Base-by-base conservation (phyloP, 2,797 vertebrate genomes). In the Pipistrellus kuhlii region DNA sequence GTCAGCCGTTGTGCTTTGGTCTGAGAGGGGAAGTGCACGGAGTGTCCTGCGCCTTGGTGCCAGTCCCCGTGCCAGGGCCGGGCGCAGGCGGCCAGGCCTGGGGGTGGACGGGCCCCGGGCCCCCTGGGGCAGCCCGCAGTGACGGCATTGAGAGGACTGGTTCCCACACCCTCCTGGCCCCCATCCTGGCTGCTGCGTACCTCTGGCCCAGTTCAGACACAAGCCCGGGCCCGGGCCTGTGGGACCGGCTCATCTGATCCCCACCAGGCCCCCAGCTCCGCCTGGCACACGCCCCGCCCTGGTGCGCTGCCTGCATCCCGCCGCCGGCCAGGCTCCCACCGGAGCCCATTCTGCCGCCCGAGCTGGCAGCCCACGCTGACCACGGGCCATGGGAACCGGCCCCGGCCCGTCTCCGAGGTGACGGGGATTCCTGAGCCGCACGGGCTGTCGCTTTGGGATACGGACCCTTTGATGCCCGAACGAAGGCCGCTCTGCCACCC, bases 131-230 rank as follows among this genome's bases (percentile, higher is more conserved):
- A 0, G 9, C 17, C 77, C 21, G 25, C 18, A 1, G 1, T 32
- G 46, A 0, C 7, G 2, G 6, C 1, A 5, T 20, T 21, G 27
- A 48, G 30, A 51, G 4, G 12, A 15, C 8, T 0, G 23, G 69
- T 20, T 27, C 71, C 27, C 76, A 48, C 1, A 6, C 18, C 30
- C 17, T 44, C 41, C 17, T 0, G 12, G 27, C 20, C 25, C 57
- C 5, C 0, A 21, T 64, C 35, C 8, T n/a, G 35, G 48, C n/a
- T 21, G 27, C 38, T 73, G 20, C 57, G 48, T 10, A 3, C 51
- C 10, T 18, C 72, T 23, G 11, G 0, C 64, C 92, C 5, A 38
- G 13, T 35, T 46, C 11, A 2, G 80, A 41, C 25, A 10, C 59
- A n/a, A 38, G 4, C 20, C 80, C 1, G 46, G 77, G n/a, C n/a